Evolutionary conservation across 2,113 vertebrate species (phyloP), one percentile per base, ranked within the genome.

Genomic region (Hippocampus guttulatus): DNA sequence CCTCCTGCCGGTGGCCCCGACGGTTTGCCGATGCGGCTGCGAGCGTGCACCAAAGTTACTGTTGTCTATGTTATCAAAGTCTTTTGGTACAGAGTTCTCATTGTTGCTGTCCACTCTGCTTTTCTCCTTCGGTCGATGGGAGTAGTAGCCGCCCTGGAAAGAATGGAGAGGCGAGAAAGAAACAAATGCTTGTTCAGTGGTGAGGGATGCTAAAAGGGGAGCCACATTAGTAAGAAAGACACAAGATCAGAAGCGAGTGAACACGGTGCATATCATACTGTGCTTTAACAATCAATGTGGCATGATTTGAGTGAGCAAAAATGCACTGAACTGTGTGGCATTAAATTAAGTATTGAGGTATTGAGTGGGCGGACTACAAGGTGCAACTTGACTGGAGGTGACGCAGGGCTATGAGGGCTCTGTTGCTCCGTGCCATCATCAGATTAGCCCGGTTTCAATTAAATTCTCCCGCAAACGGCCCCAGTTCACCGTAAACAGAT

Each of bases 1-100:
- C 76, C 94, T 94, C 75, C 88, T 86, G 80, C 75, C 73, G 43
- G 76, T 70, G 70, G 84, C 77, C 5, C 88, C 88, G 0, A 93
- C 78, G 30, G 92, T 88, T 75, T 91, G 94, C 62, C 94, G 94
- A 82, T 95, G 95, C 40, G 93, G 93, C 75, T 96, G 96, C 20
- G 94, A 93, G 78, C 95, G 94, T 0, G 95, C 94, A 11, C 92
- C 96, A 62, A 98, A 98, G 91, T 99, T 98, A 86, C 97, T 99
- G 81, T 98, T 98, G 91, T 99, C 97, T 69, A 98, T 92, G 33
- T 94, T 98, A 88, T 99, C 97, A 81, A 99, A 99, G 86, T 98
- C 97, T 89, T 97, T 99, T 73, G 97, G 97, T 27, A 99, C 97
- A 0, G 97, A 99, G 81, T 99, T 99, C 84, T 99, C 97, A 0